Evolutionary conservation across 2,113 vertebrate species (phyloP).

Genomic region (Pogonocichla stellata): DNA sequence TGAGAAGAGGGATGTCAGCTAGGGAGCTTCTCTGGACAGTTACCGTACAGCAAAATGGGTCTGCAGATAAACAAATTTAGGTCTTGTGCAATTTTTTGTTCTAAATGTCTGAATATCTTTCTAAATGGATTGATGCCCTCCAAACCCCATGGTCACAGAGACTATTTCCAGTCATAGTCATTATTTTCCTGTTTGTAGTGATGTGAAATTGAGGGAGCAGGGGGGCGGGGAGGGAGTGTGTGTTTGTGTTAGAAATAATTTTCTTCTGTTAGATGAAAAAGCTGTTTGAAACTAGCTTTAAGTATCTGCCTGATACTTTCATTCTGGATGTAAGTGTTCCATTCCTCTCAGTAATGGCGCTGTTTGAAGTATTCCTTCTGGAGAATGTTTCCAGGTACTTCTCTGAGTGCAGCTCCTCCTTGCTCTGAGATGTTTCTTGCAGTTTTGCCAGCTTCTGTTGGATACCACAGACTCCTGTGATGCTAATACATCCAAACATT

Average conservation of each 20-base stretch:
- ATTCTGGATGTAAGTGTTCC: rapidly evolving
- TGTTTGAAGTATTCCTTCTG: background rate
- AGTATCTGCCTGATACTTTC: background rate
- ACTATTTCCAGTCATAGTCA: background rate
- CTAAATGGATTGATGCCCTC: background rate
- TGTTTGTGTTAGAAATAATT: background rate
- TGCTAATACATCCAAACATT: background rate
- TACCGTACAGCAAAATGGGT: rapidly evolving
- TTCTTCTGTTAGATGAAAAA: background rate
- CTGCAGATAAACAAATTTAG: background rate
- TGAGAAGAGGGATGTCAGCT: background rate
- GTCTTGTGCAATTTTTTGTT: background rate
- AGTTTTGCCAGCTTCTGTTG: background rate
- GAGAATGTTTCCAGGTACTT: background rate
- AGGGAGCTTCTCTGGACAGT: background rate
- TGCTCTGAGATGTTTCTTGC: background rate
- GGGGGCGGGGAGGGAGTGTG: rapidly evolving
- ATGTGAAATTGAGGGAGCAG: background rate
- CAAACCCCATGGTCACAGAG: background rate
- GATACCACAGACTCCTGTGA: background rate
- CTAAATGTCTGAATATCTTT: background rate
- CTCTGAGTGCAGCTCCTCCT: background rate
- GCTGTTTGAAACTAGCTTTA: background rate
- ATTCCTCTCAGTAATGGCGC: background rate
- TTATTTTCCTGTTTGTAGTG: background rate